Percentiles rank a stretch among this genome's conserved stretches.
Conservation (phyloP, 2,888 invertebrate species). For the Hemicrepidius hirtus region DNA sequence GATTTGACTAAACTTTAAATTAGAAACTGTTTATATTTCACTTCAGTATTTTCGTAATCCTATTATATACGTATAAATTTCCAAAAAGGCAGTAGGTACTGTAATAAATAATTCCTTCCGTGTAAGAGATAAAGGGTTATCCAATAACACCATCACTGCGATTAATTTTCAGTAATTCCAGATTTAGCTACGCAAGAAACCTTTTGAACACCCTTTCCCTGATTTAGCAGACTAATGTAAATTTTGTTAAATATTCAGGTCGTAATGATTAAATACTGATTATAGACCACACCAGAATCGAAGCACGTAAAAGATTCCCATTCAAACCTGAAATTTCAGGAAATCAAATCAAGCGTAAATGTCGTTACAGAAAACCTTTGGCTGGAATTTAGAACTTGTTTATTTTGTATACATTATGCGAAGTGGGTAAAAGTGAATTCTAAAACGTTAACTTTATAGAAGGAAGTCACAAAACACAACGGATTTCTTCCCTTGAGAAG, state of each 20-base stretch:
- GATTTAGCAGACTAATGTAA: constrained; percentile 6
- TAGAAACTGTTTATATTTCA: too few relatives aligned
- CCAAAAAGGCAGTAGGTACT: too few relatives aligned
- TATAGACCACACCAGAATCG: constrained; percentile 9
- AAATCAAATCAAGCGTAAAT: constrained; percentile 39
- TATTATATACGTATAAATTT: too few relatives aligned
- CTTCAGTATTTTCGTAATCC: too few relatives aligned
- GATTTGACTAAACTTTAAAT: too few relatives aligned
- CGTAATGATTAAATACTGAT: constrained; percentile 36
- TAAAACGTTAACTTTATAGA: constrained; percentile 3
- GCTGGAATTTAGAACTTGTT: constrained; percentile 7
- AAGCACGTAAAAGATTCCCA: constrained; percentile 26
- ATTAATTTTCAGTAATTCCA: constrained; percentile 1
- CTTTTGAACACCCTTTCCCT: constrained; percentile 5
- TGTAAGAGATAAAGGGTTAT: not conserved
- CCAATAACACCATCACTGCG: not conserved
- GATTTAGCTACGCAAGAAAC: constrained; percentile 7
- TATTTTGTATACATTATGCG: constrained; percentile 25
- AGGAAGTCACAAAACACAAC: not conserved
- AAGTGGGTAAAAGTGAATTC: constrained; percentile 22
- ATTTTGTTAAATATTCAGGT: constrained; percentile 30
- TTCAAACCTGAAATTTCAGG: constrained; percentile 25
- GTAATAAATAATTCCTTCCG: too few relatives aligned
- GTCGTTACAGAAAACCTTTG: constrained; percentile 27
- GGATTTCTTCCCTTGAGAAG: not conserved